Evolutionary conservation across 2,797 vertebrate species (phyloP), one percentile per base, ranked within the genome.

Genomic region (Pangasius macronema): DNA sequence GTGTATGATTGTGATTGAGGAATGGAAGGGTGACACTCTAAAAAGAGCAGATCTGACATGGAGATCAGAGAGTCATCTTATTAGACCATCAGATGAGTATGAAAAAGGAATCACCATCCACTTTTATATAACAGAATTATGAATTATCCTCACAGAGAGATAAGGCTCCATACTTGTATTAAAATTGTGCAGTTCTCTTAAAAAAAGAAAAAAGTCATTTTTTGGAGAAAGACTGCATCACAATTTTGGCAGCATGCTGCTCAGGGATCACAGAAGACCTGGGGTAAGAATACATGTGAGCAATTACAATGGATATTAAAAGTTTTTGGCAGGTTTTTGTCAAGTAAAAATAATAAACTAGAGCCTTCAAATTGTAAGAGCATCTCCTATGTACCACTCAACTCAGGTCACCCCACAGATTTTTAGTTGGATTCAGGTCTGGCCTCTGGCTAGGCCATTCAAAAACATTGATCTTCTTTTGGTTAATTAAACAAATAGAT

Each of bases 1-100:
- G 59, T 68, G 16, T 83, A 36, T 68, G 46, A 83, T 68, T 16
- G 46, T 22, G 46, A 68, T 51, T 51, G 27, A 67, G 61, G 27
- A 82, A 14, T 49, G n/a, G 16, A 65, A 83, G 39, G 33, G 13
- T 59, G 6, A 81, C 24, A 82, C 59, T 42, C 13, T 46, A n/a
- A 18, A 33, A 70, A 83, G 46, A 53, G 36, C 2, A 53, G 18
- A 65, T 49, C 16, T 65, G 65, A 70, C 4, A 67, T 14, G 46
- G 5, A 83, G 82, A 68, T 83, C 46, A 33, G 42, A 55, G 42
- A 70, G 49, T 33, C 30, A 70, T 83, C 42, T 24, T 70, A 68
- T 36, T 30, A 84, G 49, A 8, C 11, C 10, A 55, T 36, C 11
- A 84, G 67, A 27, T 84, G 49, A 84, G 49, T 4, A 5, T 36